Conservation (phyloP, 2,113 vertebrate genomes). For the Ageneiosus marmoratus region DNA sequence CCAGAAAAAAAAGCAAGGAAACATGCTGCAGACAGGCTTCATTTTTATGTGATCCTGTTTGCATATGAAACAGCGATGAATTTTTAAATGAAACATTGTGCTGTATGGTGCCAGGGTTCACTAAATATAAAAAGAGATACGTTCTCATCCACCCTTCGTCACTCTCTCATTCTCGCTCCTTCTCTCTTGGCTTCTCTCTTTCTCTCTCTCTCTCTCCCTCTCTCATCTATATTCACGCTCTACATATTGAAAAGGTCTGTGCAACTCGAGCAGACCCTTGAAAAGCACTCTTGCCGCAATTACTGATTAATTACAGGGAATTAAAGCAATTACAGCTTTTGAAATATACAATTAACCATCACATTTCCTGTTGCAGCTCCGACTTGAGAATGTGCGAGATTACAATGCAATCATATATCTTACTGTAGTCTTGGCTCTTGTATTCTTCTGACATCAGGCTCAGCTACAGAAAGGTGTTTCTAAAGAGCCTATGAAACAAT, state of each 20-base stretch:
- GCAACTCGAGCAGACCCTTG: conserved; percentile 68
- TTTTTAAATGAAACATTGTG: conserved; percentile 64
- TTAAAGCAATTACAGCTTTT: conserved; percentile 81
- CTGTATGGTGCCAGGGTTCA: conserved; percentile 49
- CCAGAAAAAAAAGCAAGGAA: conserved; percentile 14
- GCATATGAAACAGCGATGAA: conserved; percentile 52
- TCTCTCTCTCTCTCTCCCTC: conserved; percentile 59
- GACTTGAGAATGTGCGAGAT: conserved; percentile 63
- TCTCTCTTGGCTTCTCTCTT: conserved; percentile 15
- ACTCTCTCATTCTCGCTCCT: conserved; percentile 19
- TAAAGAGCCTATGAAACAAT: conserved; percentile 23
- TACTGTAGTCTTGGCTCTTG: conserved; percentile 32
- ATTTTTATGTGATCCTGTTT: conserved; percentile 28
- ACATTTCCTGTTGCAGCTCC: conserved; percentile 72
- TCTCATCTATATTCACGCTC: conserved; percentile 77
- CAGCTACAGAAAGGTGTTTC: conserved; percentile 12
- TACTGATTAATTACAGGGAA: conserved; percentile 84
- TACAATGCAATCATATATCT: conserved; percentile 68
- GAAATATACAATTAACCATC: conserved; percentile 81
- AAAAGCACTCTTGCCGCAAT: conserved; percentile 75
- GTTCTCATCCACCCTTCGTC: conserved; percentile 17
- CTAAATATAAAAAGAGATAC: conserved; percentile 58
- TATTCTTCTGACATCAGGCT: conserved; percentile 1
- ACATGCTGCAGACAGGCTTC: background rate
- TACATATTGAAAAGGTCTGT: conserved; percentile 76